Percentiles rank a stretch among this genome's conserved stretches.
Conservation (phyloP, 2,797 vertebrate species). For the Cyclura pinguis region DNA sequence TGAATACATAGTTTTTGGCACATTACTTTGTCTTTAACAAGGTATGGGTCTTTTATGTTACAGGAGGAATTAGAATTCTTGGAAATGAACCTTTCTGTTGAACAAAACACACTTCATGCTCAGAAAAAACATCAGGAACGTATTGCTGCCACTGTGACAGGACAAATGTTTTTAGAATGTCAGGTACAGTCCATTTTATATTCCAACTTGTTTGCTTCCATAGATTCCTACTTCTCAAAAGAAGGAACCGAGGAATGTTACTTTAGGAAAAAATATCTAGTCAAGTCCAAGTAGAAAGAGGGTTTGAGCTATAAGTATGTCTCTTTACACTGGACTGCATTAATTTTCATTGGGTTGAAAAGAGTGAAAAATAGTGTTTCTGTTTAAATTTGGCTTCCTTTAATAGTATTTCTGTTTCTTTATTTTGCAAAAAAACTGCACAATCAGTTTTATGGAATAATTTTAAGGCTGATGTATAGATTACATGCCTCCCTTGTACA, state of each 20-base stretch:
- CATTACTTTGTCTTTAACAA: constrained; percentile 2
- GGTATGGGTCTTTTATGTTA: constrained; percentile 27
- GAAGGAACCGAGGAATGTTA: background rate
- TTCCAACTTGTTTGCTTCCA: background rate
- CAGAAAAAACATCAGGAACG: constrained; percentile 94
- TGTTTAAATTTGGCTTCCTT: too few species aligned
- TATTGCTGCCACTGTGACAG: constrained; percentile 91
- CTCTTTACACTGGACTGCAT: background rate
- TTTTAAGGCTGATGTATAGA: background rate
- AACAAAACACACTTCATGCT: constrained; percentile 87
- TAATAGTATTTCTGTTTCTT: background rate
- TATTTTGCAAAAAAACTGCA: background rate
- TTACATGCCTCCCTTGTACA: background rate
- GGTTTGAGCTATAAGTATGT: too few species aligned
- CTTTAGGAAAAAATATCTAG: background rate
- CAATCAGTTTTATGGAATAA: background rate
- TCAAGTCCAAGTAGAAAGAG: too few species aligned
- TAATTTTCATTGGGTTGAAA: background rate
- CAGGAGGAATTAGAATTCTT: constrained; percentile 91
- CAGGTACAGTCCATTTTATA: constrained; percentile 87
- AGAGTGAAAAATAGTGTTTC: background rate
- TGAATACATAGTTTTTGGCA: background rate
- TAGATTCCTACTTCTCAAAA: background rate
- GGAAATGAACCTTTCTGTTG: constrained; percentile 86
- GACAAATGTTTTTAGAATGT: constrained; percentile 96